A percentile compares a stretch with the other conserved stretches of the same genome.
phyloP scores from a whole-genome alignment of 64 coral and sea anemone genomes.

The Orbicella faveolata region DNA sequence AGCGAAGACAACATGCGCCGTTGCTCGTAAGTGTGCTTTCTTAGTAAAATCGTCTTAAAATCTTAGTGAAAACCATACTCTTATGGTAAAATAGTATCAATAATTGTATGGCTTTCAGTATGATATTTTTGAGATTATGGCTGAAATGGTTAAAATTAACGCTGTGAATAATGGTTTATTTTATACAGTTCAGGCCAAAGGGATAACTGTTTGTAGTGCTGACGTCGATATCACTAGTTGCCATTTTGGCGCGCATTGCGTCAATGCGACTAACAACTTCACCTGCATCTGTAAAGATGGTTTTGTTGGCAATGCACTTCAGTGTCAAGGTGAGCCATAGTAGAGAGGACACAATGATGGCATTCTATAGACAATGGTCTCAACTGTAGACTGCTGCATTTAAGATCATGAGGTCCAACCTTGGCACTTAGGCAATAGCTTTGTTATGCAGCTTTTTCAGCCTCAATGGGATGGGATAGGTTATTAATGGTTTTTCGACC shows the following conservation, averaged over 20 bases:
- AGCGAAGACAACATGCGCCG: slow-evolving; percentile 13
- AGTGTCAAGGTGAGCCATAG: neutral
- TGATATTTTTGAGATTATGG: neutral
- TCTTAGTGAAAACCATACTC: no score
- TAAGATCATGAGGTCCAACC: no score
- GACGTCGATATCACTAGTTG: slow-evolving; percentile 26
- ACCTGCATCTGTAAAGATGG: slow-evolving; percentile 10
- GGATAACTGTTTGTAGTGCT: slow-evolving; percentile 14
- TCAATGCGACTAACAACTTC: slow-evolving; percentile 4
- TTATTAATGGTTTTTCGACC: no score
- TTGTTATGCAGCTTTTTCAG: no score
- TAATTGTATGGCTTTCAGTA: neutral
- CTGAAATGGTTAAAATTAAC: neutral
- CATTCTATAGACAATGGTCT: no score
- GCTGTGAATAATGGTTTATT: neutral
- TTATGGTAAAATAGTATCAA: neutral
- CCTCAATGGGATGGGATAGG: no score
- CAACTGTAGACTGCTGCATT: no score
- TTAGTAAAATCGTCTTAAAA: no score
- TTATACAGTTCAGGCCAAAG: neutral
- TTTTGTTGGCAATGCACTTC: neutral
- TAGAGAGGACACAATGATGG: neutral
- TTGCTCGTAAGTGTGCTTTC: slow-evolving; percentile 16
- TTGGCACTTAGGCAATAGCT: no score
- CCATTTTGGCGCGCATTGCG: slow-evolving; percentile 14